Evolutionary conservation across 2,888 invertebrate species (phyloP), one percentile per base, ranked within the genome.

Genomic region (Invenusta paracnida): DNA sequence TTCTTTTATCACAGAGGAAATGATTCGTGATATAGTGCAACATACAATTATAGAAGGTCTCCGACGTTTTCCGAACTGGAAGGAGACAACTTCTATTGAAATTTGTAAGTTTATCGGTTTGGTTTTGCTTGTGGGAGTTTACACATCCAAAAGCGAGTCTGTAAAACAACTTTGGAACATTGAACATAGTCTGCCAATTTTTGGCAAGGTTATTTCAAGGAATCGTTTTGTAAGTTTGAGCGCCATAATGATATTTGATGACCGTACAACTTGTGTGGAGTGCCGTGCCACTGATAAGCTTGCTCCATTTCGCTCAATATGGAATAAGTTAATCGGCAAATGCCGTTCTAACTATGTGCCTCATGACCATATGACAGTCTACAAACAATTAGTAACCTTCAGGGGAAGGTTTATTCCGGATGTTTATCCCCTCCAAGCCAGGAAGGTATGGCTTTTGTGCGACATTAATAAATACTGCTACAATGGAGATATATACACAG

Each of bases 101-200:
- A 28, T 79, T 28, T n/a, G 28, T 28, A 79, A 79, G 28, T 79
- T 79, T 79, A 11, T n/a, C 17, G 81, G 81, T 27, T 79, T 79
- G 81, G 81, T 79, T 27, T 79, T 79, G 81, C 28, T 79, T 27
- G 81, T n/a, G 25, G 81, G 81, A 79, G 81, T 79, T 79, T 79
- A 79, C 81, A 79, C 81, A 11, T 79, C 81, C 81, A 79, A 79
- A 25, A 79, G 17, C 17, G 81, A 79, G 28, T 25, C 81, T 25
- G 81, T 79, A 27, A 79, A 28, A 11, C 81, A 79, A 28, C 81
- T 79, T 79, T 79, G 81, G 81, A 79, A 79, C 81, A 79, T 28
- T 27, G 81, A 79, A 79, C 2, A 79, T 79, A n/a, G 81, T 79
- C 25, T 2, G 25, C 81, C 81, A 79, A 79, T 79, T 27, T 79